Evolutionary conservation across 1,140 invertebrate species (phyloP), one percentile per base, ranked within the genome.

Genomic region (Atta texana): DNA sequence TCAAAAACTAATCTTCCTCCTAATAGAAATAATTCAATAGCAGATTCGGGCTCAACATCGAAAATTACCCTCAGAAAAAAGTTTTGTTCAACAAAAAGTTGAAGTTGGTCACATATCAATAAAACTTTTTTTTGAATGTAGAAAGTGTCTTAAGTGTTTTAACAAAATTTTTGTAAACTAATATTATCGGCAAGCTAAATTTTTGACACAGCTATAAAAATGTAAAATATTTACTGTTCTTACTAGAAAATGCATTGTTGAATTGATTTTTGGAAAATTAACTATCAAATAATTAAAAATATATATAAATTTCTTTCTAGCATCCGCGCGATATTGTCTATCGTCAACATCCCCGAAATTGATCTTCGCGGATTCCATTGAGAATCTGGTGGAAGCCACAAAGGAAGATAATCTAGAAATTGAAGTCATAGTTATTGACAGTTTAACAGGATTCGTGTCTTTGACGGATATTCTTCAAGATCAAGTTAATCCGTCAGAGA

Each of bases 301-400:
- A 69, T 69, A 49, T 49, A 49, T 24, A 69, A 1, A 44, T 49
- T 71, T 34, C 18, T 59, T 81, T 81, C 14, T 18, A 82, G 53
- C 49, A 10, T 74, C 68, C 5, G 80, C 80, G n/a, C 53, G 34
- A 6, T 82, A 74, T 3, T 72, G 44, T 28, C 12, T 72, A 24
- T 28, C 55, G 16, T 24, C 94, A 18, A 91, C 92, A 7, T 86
- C 89, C 21, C 94, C 95, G n/a, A 94, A 94, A 88, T 57, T 95
- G 6, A 81, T 95, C 3, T 95, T 95, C 71, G 89, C 88, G 0
- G 90, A 78, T 0, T 92, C 57, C 16, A 71, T 91, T 0, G 53
- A 77, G 2, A 63, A 87, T 24, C 82, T 94, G 1, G 66, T 85
- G 8, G 80, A 93, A 76, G 93, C 92, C 0, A 68, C 84, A 0